Percentiles rank a stretch among this genome's conserved stretches.
phyloP scores from a whole-genome alignment of 2,888 invertebrate genomes.

The Carpatolechia fugitivella region DNA sequence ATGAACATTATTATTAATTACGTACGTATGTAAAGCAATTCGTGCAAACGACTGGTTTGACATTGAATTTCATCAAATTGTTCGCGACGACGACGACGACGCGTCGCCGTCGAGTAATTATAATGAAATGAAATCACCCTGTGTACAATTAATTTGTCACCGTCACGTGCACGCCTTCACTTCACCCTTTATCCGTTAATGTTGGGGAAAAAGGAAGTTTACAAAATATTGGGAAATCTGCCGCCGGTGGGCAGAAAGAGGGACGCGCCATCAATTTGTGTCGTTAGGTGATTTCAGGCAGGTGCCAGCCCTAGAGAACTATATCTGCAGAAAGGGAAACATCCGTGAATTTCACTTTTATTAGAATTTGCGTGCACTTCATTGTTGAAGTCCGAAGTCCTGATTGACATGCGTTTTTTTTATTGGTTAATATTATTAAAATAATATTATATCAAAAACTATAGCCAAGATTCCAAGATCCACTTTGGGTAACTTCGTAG shows the following conservation, averaged over 20 bases:
- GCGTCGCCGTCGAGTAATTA: neutral
- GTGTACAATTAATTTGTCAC: conserved; percentile 17
- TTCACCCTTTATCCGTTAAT: conserved; percentile 1
- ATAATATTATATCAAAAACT: too few relatives aligned
- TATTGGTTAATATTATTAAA: too few relatives aligned
- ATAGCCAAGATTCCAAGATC: too few relatives aligned
- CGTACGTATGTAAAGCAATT: neutral
- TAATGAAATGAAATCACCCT: conserved; percentile 5
- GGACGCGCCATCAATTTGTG: conserved; percentile 32
- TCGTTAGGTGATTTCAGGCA: conserved; percentile 31
- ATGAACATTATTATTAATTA: neutral
- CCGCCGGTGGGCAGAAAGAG: conserved; percentile 8
- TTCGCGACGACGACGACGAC: neutral
- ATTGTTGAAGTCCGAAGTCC: neutral
- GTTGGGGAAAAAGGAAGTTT: neutral
- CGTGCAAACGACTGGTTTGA: neutral
- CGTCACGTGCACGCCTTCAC: conserved; percentile 15
- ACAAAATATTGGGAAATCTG: conserved; percentile 26
- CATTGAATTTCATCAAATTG: conserved; percentile 10
- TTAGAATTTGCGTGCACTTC: neutral
- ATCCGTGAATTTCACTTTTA: too few relatives aligned
- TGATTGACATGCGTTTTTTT: too few relatives aligned
- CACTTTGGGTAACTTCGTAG: too few relatives aligned
- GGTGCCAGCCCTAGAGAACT: conserved; percentile 20
- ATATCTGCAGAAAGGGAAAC: neutral